These are phyloP conservation scores for Drosophila anomalata DNA, from an alignment of 2,888 invertebrate species.

Conservation along the genomic window DNA sequence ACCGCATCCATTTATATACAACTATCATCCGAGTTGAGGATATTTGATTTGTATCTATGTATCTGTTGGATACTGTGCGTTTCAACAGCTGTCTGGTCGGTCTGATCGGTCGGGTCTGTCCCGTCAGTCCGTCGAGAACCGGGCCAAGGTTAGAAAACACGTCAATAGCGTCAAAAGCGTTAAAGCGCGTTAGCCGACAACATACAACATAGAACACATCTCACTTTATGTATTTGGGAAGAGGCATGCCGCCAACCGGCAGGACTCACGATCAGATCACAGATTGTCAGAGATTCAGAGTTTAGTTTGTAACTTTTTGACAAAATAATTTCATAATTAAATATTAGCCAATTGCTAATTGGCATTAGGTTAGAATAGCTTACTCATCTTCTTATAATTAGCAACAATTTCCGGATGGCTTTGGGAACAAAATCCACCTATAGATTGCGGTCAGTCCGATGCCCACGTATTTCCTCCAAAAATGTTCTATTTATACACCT, in stretches of 20 bases:
- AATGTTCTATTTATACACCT: constrained; percentile 21
- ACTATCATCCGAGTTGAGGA: constrained; percentile 58
- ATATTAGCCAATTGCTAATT: constrained; percentile 45
- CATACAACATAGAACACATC: constrained; percentile 20
- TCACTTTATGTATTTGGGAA: constrained; percentile 43
- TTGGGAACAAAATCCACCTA: background rate
- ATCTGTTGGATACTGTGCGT: constrained; percentile 33
- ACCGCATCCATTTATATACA: constrained; percentile 61
- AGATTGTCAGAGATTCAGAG: constrained; percentile 32
- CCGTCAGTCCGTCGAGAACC: constrained; percentile 64
- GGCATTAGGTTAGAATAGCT: constrained; percentile 5
- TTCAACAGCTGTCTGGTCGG: constrained; percentile 42
- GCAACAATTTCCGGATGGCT: background rate
- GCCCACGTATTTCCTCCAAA: constrained; percentile 39
- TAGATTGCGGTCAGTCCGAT: background rate
- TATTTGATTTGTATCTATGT: constrained; percentile 52
- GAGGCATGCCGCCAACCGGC: constrained; percentile 53
- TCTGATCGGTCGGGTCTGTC: constrained; percentile 21
- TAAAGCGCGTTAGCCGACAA: constrained; percentile 68
- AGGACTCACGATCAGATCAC: constrained; percentile 52
- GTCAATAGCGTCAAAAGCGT: constrained; percentile 73
- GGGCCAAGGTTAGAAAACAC: constrained; percentile 83
- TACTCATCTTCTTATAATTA: constrained; percentile 11
- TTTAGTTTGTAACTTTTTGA: constrained; percentile 55
- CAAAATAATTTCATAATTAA: constrained; percentile 76